Evolutionary conservation across 2,888 invertebrate species (phyloP).

Genomic region (Agrotis clavis): DNA sequence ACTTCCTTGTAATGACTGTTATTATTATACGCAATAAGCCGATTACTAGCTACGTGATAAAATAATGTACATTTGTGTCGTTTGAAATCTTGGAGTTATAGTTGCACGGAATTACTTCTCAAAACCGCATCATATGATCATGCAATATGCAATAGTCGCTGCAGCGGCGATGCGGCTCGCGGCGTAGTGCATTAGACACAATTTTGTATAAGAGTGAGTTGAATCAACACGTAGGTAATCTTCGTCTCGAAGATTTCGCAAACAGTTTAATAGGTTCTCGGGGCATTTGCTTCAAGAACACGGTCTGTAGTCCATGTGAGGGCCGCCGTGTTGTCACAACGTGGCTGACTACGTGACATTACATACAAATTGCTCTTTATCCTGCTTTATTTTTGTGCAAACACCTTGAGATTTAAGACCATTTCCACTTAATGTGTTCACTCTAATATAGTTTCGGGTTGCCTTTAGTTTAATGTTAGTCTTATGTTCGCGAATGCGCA

Average conservation of each 20-base stretch:
- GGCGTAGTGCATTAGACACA: constrained; percentile 34
- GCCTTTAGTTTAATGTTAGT: constrained; percentile 22
- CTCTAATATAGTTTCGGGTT: constrained; percentile 45
- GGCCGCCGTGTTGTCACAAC: constrained; percentile 79
- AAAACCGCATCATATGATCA: constrained; percentile 42
- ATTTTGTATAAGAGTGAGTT: constrained; percentile 30
- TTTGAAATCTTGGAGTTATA: constrained; percentile 49
- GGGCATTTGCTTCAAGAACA: constrained; percentile 78
- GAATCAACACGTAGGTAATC: constrained; percentile 59
- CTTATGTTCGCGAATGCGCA: neutral
- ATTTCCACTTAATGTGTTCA: constrained; percentile 65
- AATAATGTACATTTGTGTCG: constrained; percentile 48
- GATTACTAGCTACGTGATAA: constrained; percentile 57
- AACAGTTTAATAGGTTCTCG: constrained; percentile 73
- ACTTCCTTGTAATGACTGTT: constrained; percentile 66
- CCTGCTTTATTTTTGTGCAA: constrained; percentile 74
- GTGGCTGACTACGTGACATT: constrained; percentile 79
- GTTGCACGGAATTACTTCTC: constrained; percentile 37
- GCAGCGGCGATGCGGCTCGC: constrained; percentile 3
- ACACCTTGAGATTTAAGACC: constrained; percentile 77
- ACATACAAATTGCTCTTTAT: constrained; percentile 79
- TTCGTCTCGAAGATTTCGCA: constrained; percentile 74
- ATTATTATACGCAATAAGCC: constrained; percentile 65
- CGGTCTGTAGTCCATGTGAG: constrained; percentile 73
- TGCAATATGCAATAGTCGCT: constrained; percentile 39